phyloP scores from a whole-genome alignment of 2,888 invertebrate genomes.

The Sturmia bella region DNA sequence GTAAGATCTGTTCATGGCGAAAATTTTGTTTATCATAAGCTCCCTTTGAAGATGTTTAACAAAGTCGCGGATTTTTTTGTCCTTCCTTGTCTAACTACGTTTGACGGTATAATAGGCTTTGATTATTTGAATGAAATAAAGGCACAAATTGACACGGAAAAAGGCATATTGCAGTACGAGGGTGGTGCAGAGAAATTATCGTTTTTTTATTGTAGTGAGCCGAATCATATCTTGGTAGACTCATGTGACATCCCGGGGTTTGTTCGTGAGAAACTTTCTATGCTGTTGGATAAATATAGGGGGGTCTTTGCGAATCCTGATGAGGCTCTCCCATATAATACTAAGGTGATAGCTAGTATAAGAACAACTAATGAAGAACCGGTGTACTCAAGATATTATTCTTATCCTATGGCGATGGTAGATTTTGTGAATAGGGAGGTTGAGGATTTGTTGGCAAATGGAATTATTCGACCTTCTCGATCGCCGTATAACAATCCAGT shows the following conservation, averaged over 20 bases:
- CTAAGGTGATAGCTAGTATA: slow-evolving; percentile 49
- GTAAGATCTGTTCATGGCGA: slow-evolving; percentile 40
- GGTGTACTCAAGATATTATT: slow-evolving; percentile 52
- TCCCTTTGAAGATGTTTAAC: background rate
- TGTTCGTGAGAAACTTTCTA: background rate
- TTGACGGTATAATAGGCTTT: slow-evolving; percentile 34
- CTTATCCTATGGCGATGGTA: slow-evolving; percentile 46
- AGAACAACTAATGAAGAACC: slow-evolving; percentile 41
- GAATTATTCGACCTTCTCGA: no score
- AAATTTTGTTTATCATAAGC: background rate
- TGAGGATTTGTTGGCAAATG: slow-evolving; percentile 35
- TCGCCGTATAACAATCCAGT: no score
- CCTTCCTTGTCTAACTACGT: slow-evolving; percentile 19
- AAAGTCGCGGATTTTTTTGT: slow-evolving; percentile 12
- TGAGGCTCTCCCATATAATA: slow-evolving; percentile 50
- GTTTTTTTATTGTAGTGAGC: slow-evolving; percentile 23
- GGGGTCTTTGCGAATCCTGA: slow-evolving; percentile 44
- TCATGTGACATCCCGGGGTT: slow-evolving; percentile 13
- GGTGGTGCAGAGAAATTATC: background rate
- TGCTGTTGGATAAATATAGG: background rate
- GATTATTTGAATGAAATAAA: slow-evolving; percentile 16
- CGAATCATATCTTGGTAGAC: slow-evolving; percentile 1
- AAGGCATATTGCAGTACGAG: slow-evolving; percentile 20
- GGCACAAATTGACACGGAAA: slow-evolving; percentile 10
- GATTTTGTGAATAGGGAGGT: slow-evolving; percentile 51